phyloP scores from a whole-genome alignment of 2,888 invertebrate genomes.

The Unio delphinus region DNA sequence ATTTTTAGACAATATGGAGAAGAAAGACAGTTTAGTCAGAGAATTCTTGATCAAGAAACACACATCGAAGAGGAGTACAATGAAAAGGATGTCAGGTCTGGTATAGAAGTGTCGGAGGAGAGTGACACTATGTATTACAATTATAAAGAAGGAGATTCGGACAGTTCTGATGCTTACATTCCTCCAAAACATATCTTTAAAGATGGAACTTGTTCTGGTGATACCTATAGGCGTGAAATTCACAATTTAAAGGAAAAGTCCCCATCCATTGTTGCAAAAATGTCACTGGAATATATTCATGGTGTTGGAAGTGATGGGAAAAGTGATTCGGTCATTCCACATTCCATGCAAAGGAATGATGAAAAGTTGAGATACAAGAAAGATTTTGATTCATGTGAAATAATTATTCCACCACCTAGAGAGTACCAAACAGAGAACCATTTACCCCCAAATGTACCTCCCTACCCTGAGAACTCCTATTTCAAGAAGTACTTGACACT shows the following conservation, averaged over 20 bases:
- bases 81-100: not conserved
- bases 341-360: too few species aligned
- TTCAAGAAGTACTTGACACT: conserved; percentile 17
- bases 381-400: too few species aligned
- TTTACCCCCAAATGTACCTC: too few species aligned
- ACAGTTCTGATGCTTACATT: conserved; percentile 41
- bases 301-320: conserved; percentile 39
- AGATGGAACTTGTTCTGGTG: conserved; percentile 37
- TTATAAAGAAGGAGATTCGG: conserved; percentile 2
- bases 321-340: too few species aligned
- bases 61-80: not conserved
- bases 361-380: too few species aligned
- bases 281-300: conserved; percentile 57
- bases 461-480: conserved; percentile 2
- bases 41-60: not conserved
- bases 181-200: conserved; percentile 53
- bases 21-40: conserved; percentile 18
- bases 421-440: too few species aligned
- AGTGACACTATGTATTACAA: conserved; percentile 2
- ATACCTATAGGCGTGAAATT: conserved; percentile 33
- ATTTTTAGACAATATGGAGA: conserved; percentile 31
- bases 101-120: not conserved
- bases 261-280: conserved; percentile 43
- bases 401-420: too few species aligned
- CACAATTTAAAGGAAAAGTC: conserved; percentile 28